phyloP scores from a whole-genome alignment of 2,888 invertebrate genomes.

The Lithosia quadra region DNA sequence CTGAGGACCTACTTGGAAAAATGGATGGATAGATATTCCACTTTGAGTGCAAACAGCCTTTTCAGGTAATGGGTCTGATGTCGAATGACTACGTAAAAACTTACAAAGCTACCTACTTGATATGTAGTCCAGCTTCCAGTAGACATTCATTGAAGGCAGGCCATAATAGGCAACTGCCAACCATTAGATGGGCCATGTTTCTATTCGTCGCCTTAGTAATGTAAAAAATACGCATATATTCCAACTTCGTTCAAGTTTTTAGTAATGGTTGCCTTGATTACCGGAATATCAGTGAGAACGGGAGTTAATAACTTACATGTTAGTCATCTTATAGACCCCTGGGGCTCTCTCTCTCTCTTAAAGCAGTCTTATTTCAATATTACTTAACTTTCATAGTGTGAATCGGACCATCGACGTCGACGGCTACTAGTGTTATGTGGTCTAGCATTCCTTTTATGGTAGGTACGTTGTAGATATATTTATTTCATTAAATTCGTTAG shows the following conservation, averaged over 20 bases:
- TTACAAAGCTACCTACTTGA: not conserved
- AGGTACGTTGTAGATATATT: too few species aligned
- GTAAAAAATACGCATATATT: not conserved
- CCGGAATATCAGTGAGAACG: too few species aligned
- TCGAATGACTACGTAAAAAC: not conserved
- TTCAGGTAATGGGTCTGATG: not conserved
- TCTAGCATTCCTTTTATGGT: too few species aligned
- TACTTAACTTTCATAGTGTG: too few species aligned
- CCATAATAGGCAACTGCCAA: not conserved
- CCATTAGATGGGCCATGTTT: not conserved
- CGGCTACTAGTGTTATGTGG: too few species aligned
- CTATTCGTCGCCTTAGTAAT: not conserved
- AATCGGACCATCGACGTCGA: too few species aligned
- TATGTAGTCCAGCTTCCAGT: constrained; percentile 1
- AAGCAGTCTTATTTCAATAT: too few species aligned
- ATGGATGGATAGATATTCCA: not conserved
- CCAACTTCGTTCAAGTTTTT: not conserved
- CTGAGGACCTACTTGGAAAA: not conserved
- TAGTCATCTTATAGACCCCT: too few species aligned
- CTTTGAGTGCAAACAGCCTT: constrained; percentile 1
- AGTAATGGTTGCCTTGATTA: not conserved
- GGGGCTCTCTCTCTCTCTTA: too few species aligned
- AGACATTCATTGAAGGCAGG: not conserved
- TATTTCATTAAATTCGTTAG: too few species aligned
- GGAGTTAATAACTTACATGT: too few species aligned